Conservation (phyloP, 2,113 vertebrate genomes). For the Raja brachyura region DNA sequence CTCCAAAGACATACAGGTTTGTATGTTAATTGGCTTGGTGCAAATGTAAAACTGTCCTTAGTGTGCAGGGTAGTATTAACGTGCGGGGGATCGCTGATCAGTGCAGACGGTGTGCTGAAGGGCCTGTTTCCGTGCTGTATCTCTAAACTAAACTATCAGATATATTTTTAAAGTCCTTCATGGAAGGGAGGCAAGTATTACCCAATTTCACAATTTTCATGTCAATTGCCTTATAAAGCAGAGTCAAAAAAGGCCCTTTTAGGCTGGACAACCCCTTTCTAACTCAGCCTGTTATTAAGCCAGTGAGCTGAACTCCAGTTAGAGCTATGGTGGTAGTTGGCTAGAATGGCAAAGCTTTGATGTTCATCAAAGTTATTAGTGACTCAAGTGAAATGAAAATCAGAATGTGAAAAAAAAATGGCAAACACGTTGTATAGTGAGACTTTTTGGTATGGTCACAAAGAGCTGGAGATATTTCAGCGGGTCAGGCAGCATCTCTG, state of each 20-base stretch:
- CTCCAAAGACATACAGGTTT: no score
- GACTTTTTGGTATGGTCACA: no score
- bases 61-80: no score
- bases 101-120: no score
- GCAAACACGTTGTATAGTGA: neutral
- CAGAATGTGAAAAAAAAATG: neutral
- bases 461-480: no score
- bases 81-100: no score
- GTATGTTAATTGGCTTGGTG: no score
- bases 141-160: no score
- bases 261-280: neutral
- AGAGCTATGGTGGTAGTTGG: neutral
- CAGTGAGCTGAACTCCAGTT: neutral
- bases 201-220: neutral
- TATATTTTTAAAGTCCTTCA: neutral
- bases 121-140: no score
- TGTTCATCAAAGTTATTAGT: neutral
- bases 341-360: neutral
- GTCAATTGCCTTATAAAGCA: neutral
- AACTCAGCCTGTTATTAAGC: neutral
- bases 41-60: no score
- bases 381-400: neutral
- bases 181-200: neutral
- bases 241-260: neutral
- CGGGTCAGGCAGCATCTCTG: no score